A percentile compares a stretch with the other conserved stretches of the same genome.
Evolutionary conservation across 1,140 invertebrate genomes (phyloP).

Genomic region (Dufourea novaeangliae): DNA sequence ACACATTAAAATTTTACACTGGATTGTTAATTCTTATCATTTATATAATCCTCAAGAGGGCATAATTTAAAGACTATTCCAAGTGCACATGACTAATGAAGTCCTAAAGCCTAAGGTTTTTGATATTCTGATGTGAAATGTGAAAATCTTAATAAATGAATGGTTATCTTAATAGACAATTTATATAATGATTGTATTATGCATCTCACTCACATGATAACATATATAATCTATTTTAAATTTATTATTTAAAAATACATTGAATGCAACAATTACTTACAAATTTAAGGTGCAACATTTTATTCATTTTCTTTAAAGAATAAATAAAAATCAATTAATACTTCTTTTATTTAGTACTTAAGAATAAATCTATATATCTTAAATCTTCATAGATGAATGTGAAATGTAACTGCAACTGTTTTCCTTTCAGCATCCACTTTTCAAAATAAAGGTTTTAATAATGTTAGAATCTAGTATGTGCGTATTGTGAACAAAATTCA

Average conservation of each 20-base stretch:
- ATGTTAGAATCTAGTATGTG: too few species aligned
- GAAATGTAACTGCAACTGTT: not conserved
- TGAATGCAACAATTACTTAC: not conserved
- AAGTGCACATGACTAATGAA: too few species aligned
- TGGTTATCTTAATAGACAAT: not conserved
- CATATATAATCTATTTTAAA: not conserved
- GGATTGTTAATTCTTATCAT: too few species aligned
- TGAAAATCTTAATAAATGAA: not conserved
- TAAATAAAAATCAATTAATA: not conserved
- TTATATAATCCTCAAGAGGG: too few species aligned
- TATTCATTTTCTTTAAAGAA: not conserved
- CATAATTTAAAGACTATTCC: too few species aligned
- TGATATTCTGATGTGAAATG: not conserved
- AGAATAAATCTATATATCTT: not conserved
- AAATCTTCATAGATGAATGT: not conserved
- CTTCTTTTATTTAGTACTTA: not conserved
- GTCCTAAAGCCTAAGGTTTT: too few species aligned
- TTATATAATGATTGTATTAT: not conserved
- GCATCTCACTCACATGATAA: not conserved
- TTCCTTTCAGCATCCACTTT: not conserved
- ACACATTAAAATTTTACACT: not conserved
- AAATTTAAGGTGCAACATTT: too few species aligned
- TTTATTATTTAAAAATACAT: not conserved
- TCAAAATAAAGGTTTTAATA: not conserved
- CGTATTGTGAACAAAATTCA: not conserved